Evolutionary conservation across 2,797 vertebrate species (phyloP).

Genomic region (Poecilia wingei): DNA sequence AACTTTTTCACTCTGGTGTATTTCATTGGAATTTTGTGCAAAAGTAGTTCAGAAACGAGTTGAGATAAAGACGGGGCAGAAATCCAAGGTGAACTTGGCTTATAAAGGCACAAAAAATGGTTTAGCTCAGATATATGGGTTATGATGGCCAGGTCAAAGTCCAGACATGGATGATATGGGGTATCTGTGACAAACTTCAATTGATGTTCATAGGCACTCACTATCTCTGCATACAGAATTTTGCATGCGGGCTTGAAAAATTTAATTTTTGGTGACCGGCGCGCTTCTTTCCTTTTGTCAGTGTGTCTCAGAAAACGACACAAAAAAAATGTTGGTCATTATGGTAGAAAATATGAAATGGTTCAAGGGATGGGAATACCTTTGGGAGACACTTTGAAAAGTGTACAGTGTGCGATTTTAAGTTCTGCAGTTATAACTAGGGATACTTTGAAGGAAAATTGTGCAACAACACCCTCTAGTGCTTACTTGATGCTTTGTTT

Average conservation of each 20-base stretch:
- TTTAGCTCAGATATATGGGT: not conserved
- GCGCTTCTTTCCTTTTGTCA: not conserved
- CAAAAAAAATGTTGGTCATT: not conserved
- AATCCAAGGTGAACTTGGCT: not conserved
- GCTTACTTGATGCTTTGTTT: conserved; percentile 25
- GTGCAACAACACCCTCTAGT: conserved; percentile 56
- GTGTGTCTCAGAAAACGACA: not conserved
- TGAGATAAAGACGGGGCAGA: not conserved
- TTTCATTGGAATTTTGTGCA: not conserved
- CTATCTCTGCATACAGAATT: not conserved
- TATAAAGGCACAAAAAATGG: not conserved
- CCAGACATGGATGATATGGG: not conserved
- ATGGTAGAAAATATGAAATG: not conserved
- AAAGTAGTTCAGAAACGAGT: not conserved
- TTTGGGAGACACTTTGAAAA: not conserved
- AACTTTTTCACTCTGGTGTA: not conserved
- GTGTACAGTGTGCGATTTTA: not conserved
- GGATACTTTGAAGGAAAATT: not conserved
- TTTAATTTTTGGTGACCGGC: not conserved
- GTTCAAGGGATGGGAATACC: not conserved
- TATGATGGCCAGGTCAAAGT: not conserved
- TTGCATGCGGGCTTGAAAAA: not conserved
- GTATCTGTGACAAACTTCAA: not conserved
- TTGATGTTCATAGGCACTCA: not conserved
- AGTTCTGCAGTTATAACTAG: not conserved